Conservation (phyloP, 2,113 vertebrate species). For the Elaphurus davidianus region DNA sequence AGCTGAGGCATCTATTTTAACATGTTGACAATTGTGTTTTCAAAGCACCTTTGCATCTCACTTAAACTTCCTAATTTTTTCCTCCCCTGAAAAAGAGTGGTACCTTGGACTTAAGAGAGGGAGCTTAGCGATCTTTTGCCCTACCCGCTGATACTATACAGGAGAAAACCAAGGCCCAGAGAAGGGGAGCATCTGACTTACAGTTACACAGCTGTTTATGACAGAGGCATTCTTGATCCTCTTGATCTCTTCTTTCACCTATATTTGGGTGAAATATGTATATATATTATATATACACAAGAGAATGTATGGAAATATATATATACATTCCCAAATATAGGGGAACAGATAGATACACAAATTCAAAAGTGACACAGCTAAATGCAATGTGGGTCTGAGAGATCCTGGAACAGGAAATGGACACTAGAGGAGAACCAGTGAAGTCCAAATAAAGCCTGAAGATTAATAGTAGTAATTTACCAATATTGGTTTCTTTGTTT, state of each 20-base stretch:
- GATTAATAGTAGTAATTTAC: neutral
- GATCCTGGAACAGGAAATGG: neutral
- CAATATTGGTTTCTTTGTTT: slow-evolving; percentile 19
- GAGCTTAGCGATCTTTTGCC: neutral
- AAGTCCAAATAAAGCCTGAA: neutral
- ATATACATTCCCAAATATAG: neutral
- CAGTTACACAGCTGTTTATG: neutral
- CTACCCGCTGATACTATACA: neutral
- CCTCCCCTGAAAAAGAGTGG: neutral
- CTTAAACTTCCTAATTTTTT: neutral
- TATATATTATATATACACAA: neutral
- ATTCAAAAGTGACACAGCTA: neutral
- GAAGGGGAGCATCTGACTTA: neutral
- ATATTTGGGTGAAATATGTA: neutral
- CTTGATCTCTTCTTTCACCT: neutral
- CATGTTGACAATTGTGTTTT: slow-evolving; percentile 20
- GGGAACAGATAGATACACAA: neutral
- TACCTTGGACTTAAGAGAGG: neutral
- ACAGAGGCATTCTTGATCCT: neutral
- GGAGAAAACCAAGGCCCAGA: neutral
- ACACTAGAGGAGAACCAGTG: neutral
- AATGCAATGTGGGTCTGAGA: neutral
- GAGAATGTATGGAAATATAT: neutral
- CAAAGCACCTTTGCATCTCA: neutral
- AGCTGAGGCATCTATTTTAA: slow-evolving; percentile 38